These are phyloP conservation scores for Xenopus tropicalis DNA, from an alignment of 2,113 vertebrate genomes.

Conservation along the genomic window UCB_Xtro_10.0 CM004448.2:38530001-38530500, in stretches of 20 bases:
- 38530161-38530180: slow-evolving; percentile 59
- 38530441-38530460: slow-evolving; percentile 77
- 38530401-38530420: slow-evolving; percentile 85
- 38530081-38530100: slow-evolving; percentile 42
- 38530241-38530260: slow-evolving; percentile 59
- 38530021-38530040: slow-evolving; percentile 28
- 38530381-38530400: slow-evolving; percentile 69
- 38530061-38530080: slow-evolving; percentile 34
- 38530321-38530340: slow-evolving; percentile 73
- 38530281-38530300: slow-evolving; percentile 56
- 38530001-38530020: slow-evolving; percentile 51
- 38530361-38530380: slow-evolving; percentile 80
- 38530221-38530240: slow-evolving; percentile 53
- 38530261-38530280: slow-evolving; percentile 62
- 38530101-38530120: slow-evolving; percentile 60
- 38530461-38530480: slow-evolving; percentile 64
- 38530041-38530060: slow-evolving; percentile 34
- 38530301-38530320: slow-evolving; percentile 65
- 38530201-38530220: slow-evolving; percentile 52
- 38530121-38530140: slow-evolving; percentile 49
- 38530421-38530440: slow-evolving; percentile 69
- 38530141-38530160: slow-evolving; percentile 49
- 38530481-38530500: slow-evolving; percentile 65
- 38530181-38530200: slow-evolving; percentile 54
- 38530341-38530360: slow-evolving; percentile 70